A percentile compares a stretch with the other conserved stretches of the same genome.
Conservation (phyloP, 1,140 invertebrate genomes). For the Drosophila leontia region DNA sequence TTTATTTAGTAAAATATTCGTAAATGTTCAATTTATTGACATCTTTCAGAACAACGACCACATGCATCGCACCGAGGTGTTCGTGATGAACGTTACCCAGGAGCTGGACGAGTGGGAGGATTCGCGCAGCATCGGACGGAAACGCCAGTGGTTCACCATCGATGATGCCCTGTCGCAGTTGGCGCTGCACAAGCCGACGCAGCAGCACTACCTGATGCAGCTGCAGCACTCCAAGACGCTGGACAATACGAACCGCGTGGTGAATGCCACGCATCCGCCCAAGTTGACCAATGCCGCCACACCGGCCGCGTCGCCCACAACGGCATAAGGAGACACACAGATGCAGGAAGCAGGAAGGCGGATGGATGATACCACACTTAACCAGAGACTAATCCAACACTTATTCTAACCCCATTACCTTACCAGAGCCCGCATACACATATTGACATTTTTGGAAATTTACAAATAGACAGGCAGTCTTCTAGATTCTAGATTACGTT, state of each 20-base stretch:
- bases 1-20: no score
- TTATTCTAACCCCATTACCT: constrained; percentile 24
- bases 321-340: constrained; percentile 68
- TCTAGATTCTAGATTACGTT: constrained; percentile 62
- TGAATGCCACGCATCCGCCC: constrained; percentile 75
- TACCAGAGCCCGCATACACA: constrained; percentile 38
- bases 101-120: constrained; percentile 98
- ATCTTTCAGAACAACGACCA: constrained; percentile 91
- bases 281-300: constrained; percentile 69
- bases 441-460: constrained; percentile 77
- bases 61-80: constrained; percentile 96
- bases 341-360: constrained; percentile 8
- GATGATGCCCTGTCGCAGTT: constrained; percentile 94
- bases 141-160: constrained; percentile 96
- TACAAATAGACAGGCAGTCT: constrained; percentile 80
- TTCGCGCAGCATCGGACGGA: constrained; percentile 93
- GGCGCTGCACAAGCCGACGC: constrained; percentile 95
- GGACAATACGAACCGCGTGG: constrained; percentile 77
- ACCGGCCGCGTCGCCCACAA: constrained; percentile 75
- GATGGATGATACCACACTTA: constrained; percentile 30
- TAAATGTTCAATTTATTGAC: no score
- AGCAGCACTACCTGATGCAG: constrained; percentile 93
- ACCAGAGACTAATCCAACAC: constrained; percentile 40
- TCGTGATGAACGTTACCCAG: constrained; percentile 95
- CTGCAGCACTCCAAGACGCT: constrained; percentile 86